phyloP scores from a whole-genome alignment of 2,113 vertebrate genomes.

The Excalfactoria chinensis region DNA sequence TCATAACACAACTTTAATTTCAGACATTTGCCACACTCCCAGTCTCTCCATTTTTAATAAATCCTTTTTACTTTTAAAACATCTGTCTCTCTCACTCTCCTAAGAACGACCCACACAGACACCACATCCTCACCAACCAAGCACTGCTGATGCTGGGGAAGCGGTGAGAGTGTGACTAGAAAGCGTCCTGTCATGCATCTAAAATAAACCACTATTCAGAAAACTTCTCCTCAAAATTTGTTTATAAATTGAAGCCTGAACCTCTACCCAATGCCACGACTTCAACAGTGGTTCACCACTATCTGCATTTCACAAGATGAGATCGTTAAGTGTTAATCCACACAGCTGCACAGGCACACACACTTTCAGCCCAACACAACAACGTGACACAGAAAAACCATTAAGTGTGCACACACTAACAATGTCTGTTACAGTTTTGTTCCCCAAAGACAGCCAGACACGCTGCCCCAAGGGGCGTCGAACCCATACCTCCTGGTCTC shows the following conservation, averaged over 20 bases:
- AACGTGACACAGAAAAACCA: neutral
- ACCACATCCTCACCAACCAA: neutral
- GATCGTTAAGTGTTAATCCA: neutral
- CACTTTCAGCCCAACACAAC: neutral
- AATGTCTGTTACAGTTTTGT: neutral
- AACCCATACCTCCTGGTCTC: neutral
- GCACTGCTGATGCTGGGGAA: neutral
- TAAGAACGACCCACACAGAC: neutral
- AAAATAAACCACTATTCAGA: neutral
- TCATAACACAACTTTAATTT: neutral
- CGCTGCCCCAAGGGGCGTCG: rapidly evolving
- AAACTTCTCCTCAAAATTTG: neutral
- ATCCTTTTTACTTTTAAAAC: neutral
- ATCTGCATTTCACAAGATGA: neutral
- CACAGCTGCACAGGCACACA: neutral
- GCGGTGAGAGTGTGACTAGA: neutral
- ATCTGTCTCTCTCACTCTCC: neutral
- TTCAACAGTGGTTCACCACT: neutral
- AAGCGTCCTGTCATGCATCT: neutral
- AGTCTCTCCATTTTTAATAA: neutral
- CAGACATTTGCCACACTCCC: neutral
- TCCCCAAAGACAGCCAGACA: neutral
- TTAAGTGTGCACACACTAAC: neutral
- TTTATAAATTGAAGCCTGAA: neutral
- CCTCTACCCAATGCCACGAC: neutral